phyloP scores from a whole-genome alignment of 2,113 vertebrate genomes.

The Panthera uncia region DNA sequence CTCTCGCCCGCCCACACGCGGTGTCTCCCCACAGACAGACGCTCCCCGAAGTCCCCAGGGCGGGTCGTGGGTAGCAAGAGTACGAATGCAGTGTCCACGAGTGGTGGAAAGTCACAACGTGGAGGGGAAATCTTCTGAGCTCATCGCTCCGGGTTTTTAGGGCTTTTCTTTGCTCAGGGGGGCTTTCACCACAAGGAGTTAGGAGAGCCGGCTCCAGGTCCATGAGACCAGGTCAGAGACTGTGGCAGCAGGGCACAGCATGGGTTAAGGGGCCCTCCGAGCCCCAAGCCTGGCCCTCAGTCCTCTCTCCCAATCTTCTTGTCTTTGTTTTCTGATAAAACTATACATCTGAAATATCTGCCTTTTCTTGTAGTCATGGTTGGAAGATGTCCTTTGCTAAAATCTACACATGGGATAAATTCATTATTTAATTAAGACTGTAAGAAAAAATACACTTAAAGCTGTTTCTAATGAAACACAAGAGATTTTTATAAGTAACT shows the following conservation, averaged over 20 bases:
- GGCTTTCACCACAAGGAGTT: neutral
- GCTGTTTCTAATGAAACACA: conserved; percentile 39
- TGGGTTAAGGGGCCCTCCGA: too few species aligned
- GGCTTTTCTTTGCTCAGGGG: neutral
- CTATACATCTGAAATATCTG: neutral
- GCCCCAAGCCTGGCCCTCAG: too few species aligned
- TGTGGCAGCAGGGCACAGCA: rapidly evolving
- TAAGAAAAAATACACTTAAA: neutral
- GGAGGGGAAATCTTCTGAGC: neutral
- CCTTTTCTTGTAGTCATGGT: conserved; percentile 5
- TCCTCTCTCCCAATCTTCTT: neutral
- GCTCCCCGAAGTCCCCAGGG: rapidly evolving
- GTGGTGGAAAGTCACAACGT: neutral
- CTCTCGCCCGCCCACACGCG: rapidly evolving
- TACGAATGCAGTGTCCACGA: rapidly evolving
- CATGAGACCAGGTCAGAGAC: rapidly evolving
- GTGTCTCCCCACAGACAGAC: rapidly evolving
- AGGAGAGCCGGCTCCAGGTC: rapidly evolving
- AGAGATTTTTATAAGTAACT: neutral
- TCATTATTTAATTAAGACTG: conserved; percentile 48
- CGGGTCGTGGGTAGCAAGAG: neutral
- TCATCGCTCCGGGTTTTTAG: rapidly evolving
- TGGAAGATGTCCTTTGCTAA: neutral
- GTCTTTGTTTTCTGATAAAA: conserved; percentile 33
- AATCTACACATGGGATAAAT: conserved; percentile 9